Conservation (phyloP, 1,140 invertebrate genomes). For the Lepidurus arcticus region DNA sequence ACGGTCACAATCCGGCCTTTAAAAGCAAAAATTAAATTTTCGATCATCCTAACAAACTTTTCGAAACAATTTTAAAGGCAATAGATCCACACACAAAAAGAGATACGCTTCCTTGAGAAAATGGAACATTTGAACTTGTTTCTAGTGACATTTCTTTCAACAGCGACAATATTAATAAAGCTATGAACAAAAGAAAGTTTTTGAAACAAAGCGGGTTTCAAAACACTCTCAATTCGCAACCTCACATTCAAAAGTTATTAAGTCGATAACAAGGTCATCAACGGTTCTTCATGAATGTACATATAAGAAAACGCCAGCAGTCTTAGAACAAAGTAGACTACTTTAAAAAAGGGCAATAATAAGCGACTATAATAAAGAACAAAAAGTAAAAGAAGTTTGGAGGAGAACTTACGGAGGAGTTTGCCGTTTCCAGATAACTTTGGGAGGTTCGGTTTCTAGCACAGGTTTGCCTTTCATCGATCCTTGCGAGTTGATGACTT, state of each 20-base stretch:
- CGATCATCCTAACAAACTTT: background rate
- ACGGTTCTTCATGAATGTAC: background rate
- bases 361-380: constrained; percentile 8
- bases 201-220: no score
- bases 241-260: no score
- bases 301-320: background rate
- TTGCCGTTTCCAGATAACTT: constrained; percentile 77
- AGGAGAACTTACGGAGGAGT: constrained; percentile 59
- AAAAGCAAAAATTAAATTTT: constrained; percentile 14
- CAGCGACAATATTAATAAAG: no score
- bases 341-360: constrained; percentile 30
- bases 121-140: no score
- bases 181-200: no score
- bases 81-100: no score
- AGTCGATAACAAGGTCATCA: background rate
- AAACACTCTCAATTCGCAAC: no score
- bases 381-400: constrained; percentile 26
- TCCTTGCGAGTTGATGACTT: constrained; percentile 66
- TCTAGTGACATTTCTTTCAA: no score
- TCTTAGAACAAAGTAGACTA: background rate
- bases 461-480: constrained; percentile 65
- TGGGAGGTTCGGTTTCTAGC: constrained; percentile 82
- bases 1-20: constrained; percentile 61
- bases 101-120: no score
- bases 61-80: no score